phyloP scores from a whole-genome alignment of 2,888 invertebrate species.

The Graphium colonna region DNA sequence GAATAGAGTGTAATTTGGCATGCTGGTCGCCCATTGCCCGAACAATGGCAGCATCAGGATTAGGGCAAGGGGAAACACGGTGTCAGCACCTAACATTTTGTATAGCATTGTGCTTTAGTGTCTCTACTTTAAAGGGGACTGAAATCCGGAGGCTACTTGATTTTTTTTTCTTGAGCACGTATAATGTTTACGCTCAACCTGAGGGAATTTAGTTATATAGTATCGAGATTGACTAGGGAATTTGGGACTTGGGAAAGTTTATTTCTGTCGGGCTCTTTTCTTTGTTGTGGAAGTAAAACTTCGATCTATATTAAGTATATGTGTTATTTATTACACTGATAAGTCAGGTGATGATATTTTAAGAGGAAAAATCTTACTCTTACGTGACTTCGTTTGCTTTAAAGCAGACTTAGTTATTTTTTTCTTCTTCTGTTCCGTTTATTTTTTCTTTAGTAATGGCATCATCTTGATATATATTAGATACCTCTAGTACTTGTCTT shows the following conservation, averaged over 20 bases:
- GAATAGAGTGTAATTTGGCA: slow-evolving; percentile 38
- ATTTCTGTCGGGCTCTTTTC: slow-evolving; percentile 1
- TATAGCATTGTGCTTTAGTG: slow-evolving; percentile 39
- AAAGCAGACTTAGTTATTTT: too few species aligned
- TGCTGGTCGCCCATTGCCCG: slow-evolving; percentile 30
- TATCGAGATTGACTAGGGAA: slow-evolving; percentile 48
- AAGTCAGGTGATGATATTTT: too few species aligned
- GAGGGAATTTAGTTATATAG: slow-evolving; percentile 32
- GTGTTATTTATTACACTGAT: too few species aligned
- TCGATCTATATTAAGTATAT: background rate
- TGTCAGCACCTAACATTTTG: slow-evolving; percentile 48
- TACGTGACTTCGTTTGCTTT: background rate
- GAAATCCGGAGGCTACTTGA: slow-evolving; percentile 35
- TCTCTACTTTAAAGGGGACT: slow-evolving; percentile 29
- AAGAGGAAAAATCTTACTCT: too few species aligned
- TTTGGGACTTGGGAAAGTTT: slow-evolving; percentile 35
- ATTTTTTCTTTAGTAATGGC: too few species aligned
- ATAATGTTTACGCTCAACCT: slow-evolving; percentile 30
- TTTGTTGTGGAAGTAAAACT: background rate
- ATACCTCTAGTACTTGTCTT: too few species aligned
- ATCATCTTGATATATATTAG: too few species aligned
- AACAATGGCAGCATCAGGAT: slow-evolving; percentile 52
- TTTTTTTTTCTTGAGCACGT: slow-evolving; percentile 36
- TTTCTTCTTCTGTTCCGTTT: too few species aligned
- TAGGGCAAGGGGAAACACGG: slow-evolving; percentile 50